Evolutionary conservation across 2,797 vertebrate species (phyloP).

Genomic region (Sparus aurata): DNA sequence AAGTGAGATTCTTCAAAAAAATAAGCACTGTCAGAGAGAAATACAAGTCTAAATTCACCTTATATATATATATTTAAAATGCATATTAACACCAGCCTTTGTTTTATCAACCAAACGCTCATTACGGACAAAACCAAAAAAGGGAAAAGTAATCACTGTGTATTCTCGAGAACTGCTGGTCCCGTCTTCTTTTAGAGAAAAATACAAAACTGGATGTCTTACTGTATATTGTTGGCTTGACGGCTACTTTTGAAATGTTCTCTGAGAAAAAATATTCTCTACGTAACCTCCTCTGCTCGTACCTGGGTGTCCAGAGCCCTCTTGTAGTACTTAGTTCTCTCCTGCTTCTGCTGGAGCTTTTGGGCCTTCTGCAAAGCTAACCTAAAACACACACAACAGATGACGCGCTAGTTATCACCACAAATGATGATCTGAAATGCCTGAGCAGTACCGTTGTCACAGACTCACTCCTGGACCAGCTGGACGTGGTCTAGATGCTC

Average conservation of each 20-base stretch:
- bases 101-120: no score
- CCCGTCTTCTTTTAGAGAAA: neutral
- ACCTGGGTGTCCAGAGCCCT: constrained; percentile 85
- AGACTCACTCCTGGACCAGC: constrained; percentile 87
- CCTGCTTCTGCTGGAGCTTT: constrained; percentile 80
- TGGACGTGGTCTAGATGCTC: constrained; percentile 85
- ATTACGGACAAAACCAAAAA: no score
- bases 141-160: no score
- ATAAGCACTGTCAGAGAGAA: neutral
- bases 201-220: neutral
- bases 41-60: neutral
- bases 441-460: neutral
- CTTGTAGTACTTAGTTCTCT: constrained; percentile 79
- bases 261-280: neutral
- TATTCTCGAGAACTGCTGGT: no score
- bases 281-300: neutral
- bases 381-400: constrained; percentile 63
- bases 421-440: neutral
- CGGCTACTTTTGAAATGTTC: neutral
- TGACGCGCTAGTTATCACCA: neutral
- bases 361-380: constrained; percentile 79
- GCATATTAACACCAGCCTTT: neutral
- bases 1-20: neutral
- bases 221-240: neutral
- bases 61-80: neutral